Percentiles rank a stretch among this genome's conserved stretches.
Evolutionary conservation across 2,113 vertebrate genomes (phyloP).

Genomic region (Sinocyclocheilus anshuiensis): DNA sequence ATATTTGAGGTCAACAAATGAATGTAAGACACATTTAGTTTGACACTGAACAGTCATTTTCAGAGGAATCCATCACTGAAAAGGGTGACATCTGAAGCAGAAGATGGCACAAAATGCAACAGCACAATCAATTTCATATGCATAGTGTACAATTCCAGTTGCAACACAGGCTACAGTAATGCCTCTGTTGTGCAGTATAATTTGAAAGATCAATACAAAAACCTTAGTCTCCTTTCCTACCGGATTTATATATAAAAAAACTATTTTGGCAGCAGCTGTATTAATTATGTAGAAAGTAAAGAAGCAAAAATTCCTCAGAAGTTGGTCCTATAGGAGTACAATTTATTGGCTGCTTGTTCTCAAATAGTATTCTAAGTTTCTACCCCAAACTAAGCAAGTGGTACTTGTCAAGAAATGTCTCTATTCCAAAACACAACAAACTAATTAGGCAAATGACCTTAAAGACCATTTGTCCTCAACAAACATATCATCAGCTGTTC

Average conservation of each 20-base stretch:
- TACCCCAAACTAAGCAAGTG: slow-evolving; percentile 53
- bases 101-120: not conserved
- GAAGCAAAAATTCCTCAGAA: slow-evolving; percentile 33
- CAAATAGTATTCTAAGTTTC: slow-evolving; percentile 48
- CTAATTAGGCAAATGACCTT: slow-evolving; percentile 71
- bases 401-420: slow-evolving; percentile 59
- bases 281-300: slow-evolving; percentile 26
- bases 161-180: not conserved
- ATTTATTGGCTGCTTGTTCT: slow-evolving; percentile 52
- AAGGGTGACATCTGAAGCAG: slow-evolving; percentile 2
- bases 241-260: slow-evolving; percentile 20
- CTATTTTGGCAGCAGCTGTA: slow-evolving; percentile 36
- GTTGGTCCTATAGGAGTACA: slow-evolving; percentile 48
- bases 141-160: not conserved
- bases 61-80: not conserved
- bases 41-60: slow-evolving; percentile 19
- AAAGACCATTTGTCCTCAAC: slow-evolving; percentile 69
- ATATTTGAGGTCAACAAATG: slow-evolving; percentile 7
- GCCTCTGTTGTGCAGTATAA: not conserved
- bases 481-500: slow-evolving; percentile 70
- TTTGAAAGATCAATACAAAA: not conserved
- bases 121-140: not conserved
- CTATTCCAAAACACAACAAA: slow-evolving; percentile 66
- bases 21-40: not conserved
- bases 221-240: slow-evolving; percentile 5